Percentiles rank a stretch among this genome's conserved stretches.
These are phyloP conservation scores for Rhabdornis inornatus DNA, from an alignment of 2,113 vertebrate species.

Conservation along the genomic window DNA sequence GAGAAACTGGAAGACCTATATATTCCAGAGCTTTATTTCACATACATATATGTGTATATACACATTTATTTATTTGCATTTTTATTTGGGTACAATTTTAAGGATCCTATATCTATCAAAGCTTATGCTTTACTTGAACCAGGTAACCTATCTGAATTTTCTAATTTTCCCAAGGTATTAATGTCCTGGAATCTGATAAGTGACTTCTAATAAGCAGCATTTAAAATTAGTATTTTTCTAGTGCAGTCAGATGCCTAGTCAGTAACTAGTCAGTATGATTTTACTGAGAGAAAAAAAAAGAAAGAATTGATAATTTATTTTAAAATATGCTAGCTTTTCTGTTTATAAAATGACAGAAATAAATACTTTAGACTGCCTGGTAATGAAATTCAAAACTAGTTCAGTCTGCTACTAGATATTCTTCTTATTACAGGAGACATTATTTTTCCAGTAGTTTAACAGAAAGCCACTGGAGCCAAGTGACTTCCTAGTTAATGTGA, in stretches of 20 bases:
- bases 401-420: not conserved
- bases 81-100: not conserved
- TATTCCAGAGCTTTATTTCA: not conserved
- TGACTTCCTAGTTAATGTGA: not conserved
- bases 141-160: not conserved
- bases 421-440: not conserved
- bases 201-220: not conserved
- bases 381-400: not conserved
- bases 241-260: not conserved
- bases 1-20: not conserved
- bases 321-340: not conserved
- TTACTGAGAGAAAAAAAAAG: not conserved
- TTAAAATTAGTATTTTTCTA: not conserved
- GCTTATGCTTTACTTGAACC: not conserved
- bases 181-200: not conserved
- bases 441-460: not conserved
- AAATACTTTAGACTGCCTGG: not conserved
- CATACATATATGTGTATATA: rapidly evolving
- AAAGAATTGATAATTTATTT: not conserved
- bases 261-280: not conserved
- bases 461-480: not conserved
- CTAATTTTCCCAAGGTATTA: not conserved
- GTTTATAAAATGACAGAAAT: not conserved
- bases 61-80: not conserved
- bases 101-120: not conserved